These are phyloP conservation scores for Tetrao urogallus DNA, from an alignment of 2,113 vertebrate species.

Conservation along the genomic window DNA sequence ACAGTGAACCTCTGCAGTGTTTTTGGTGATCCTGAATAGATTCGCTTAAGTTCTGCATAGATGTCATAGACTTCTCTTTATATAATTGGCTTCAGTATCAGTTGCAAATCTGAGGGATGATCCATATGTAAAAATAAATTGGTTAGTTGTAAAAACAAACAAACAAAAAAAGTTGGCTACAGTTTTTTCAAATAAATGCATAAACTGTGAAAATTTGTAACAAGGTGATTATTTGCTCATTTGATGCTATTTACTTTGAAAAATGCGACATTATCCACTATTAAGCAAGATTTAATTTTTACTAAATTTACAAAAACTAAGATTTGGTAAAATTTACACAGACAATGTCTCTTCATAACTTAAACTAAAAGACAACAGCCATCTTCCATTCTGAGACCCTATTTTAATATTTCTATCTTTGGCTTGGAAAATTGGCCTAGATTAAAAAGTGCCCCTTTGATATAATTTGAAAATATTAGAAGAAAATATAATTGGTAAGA, in stretches of 20 bases:
- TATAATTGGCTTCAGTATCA: not conserved
- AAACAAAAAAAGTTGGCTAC: not conserved
- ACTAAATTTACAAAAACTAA: not conserved
- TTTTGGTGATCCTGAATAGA: not conserved
- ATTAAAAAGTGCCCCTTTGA: constrained; percentile 31
- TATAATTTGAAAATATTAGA: not conserved
- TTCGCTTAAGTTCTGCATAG: not conserved
- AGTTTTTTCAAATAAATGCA: not conserved
- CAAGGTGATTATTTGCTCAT: not conserved
- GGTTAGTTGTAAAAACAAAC: not conserved
- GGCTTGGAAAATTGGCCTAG: constrained; percentile 16
- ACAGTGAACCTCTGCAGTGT: not conserved
- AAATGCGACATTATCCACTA: not conserved
- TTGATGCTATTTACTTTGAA: not conserved
- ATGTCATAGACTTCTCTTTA: not conserved
- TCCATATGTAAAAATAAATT: not conserved
- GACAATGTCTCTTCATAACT: not conserved
- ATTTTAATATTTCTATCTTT: constrained; percentile 32
- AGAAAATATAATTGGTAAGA: not conserved
- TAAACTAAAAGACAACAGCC: not conserved
- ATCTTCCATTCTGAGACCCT: constrained; percentile 11
- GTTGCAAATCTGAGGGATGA: not conserved
- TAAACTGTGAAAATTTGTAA: not conserved
- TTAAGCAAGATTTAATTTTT: not conserved
- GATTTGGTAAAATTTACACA: constrained; percentile 1